Base-by-base conservation (phyloP, 2,113 vertebrate species). In the Syngnathus floridae region DNA sequence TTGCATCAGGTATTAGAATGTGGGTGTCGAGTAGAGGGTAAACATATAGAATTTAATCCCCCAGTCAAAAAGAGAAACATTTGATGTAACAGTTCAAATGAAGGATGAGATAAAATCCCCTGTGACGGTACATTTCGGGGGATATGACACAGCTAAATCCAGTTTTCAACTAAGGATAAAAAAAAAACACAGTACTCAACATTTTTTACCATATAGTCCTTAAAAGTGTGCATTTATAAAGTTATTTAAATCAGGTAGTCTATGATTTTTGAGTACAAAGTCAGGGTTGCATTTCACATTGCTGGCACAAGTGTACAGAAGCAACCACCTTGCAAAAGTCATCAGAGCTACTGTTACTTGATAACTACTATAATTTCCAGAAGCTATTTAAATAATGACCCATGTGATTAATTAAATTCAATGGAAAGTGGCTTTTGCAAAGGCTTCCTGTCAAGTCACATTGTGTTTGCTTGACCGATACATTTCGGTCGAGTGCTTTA, bases 101-200 rank as follows among this genome's bases (percentile, higher is more conserved):
- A 35, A 63, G 60, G 71, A 78, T 66, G 54, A 73, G 69, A 82
- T 82, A 70, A 75, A 76, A 76, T 69, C 70, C 63, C 56, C 45
- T 69, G 60, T 60, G 69, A 73, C 65, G 67, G 62, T 72, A 72
- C 54, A 73, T 81, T 73, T 67, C 71, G 41, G 40, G 67, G 49
- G 68, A 72, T 63, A 58, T 3, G 13, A 68, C 66, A 74, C 26
- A 41, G 66, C 59, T 66, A 19, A 35, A 63, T 21, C 22, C 63
- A 49, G 48, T 78, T 72, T 73, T 16, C 36, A 52, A 43, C 21
- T 26, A 43, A 43, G 59, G 22, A 45, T 5, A 14, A 41, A 41
- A 41, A 41, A 2, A 7, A 60, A 40, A 13, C 11, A 61, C 21
- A 41, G 11, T 16, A 22, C 21, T 26, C 19, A 22, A 43, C 40